Evolutionary conservation across 2,888 invertebrate genomes (phyloP), one percentile per base, ranked within the genome.

Genomic region (Nesidiocoris tenuis): DNA sequence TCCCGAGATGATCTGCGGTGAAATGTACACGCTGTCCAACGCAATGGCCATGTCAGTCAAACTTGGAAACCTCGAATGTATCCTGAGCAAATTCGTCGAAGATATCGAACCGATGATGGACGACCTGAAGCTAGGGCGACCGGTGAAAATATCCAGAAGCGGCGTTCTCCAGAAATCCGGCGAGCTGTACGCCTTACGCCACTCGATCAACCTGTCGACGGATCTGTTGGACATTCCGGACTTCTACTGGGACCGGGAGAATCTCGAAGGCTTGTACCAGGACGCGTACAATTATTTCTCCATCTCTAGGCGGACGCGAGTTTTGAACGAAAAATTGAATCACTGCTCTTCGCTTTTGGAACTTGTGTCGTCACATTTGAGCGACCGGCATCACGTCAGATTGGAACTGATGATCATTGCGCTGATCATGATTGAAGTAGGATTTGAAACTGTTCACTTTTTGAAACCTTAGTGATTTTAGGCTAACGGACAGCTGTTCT

Each of bases 401-500:
- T 87, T 98, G 0, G 98, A 98, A 84, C 95, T 96, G 95, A 96
- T 98, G 93, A 96, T 98, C 80, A 98, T 98, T 78, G 87, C 92
- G 21, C 89, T 98, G 56, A 98, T 98, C 84, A 89, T 96, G 87
- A 93, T 97, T 9, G 78, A 78, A 65, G 67, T 77, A 16, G 22
- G 64, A 5, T 78, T 78, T 64, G 78, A 78, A 78, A 57, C 77
- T n/a, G 24, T 77, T 2, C 78, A 78, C 24, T 78, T 75, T 64
- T 64, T 78, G 5, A 12, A 39, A n/a, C n/a, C n/a, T n/a, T n/a
- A n/a, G n/a, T n/a, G n/a, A n/a, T n/a, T n/a, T n/a, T n/a, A n/a
- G n/a, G n/a, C n/a, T n/a, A n/a, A n/a, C n/a, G n/a, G n/a, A n/a
- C n/a, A n/a, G n/a, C n/a, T n/a, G n/a, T n/a, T n/a, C n/a, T n/a